phyloP scores from a whole-genome alignment of 2,888 invertebrate species.

The Coelogynopora nodosa region DNA sequence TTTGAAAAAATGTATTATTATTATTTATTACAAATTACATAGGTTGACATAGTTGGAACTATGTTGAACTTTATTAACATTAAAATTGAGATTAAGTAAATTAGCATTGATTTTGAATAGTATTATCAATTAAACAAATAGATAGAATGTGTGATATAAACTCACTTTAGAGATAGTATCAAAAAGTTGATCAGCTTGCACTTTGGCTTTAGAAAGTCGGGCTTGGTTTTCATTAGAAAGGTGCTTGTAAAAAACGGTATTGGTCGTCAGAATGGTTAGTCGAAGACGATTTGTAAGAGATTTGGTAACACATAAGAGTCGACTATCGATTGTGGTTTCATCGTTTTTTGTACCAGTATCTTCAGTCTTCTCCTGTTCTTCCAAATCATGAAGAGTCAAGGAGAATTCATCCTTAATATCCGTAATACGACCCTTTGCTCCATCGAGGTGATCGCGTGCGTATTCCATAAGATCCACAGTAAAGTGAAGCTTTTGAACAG shows the following conservation, averaged over 20 bases:
- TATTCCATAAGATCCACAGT: background rate
- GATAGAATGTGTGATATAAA: no score
- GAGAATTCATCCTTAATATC: background rate
- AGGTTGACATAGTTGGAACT: no score
- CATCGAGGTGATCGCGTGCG: background rate
- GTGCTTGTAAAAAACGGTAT: background rate
- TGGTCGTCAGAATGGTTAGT: background rate
- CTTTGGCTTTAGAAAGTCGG: background rate
- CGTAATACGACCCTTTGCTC: background rate
- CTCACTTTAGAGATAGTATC: background rate
- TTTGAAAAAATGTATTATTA: no score
- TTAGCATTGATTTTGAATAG: no score
- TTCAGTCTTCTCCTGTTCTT: background rate
- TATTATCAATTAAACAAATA: no score
- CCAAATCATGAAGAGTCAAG: background rate
- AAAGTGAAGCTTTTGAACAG: background rate
- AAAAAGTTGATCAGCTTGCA: background rate
- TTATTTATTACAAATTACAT: no score
- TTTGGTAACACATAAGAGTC: background rate
- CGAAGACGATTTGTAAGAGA: background rate
- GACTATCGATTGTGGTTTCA: background rate
- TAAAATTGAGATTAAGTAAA: no score
- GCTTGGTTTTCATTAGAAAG: background rate
- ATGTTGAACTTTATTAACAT: background rate
- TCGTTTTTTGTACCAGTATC: background rate